Base-by-base conservation (phyloP, 2,888 invertebrate species). In the Lathronympha strigana region DNA sequence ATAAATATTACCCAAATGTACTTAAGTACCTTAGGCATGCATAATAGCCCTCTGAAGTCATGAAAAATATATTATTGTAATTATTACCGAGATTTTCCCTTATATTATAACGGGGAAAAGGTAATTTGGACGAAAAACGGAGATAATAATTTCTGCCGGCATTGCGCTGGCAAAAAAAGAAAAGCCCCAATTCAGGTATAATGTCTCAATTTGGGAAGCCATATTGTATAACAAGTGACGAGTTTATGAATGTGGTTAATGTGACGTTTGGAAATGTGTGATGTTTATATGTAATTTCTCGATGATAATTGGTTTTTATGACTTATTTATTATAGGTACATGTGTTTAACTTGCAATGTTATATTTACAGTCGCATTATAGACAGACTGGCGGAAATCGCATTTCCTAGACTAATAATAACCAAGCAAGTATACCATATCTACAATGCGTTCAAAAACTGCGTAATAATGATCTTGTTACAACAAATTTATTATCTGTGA, bases 51-150 rank as follows among this genome's bases (percentile, higher is more conserved):
- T 9, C 9, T n/a, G 36, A 60, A 17, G 21, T 23, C 43, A 28
- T 38, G 45, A 49, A 19, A 54, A 49, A 36, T 40, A 49, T 43
- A 49, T 45, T 36, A 36, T 17, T 36, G 17, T 31, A 17, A 45
- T 43, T 57, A 28, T 15, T 4, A 36, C 43, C 38, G 28, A 60
- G 45, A 53, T 47, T 63, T 57, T 36, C 45, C 45, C 45, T 38
- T 9, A 58, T 50, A 50, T 63, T 57, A 47, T 36, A 28, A 45
- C 45, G 51, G 51, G 43, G 36, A 25, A 40, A 53, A 53, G 53
- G 53, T 60, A 60, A 60, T 60, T 64, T 21, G 11, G 43, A 13
- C 17, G 54, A 28, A 45, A 60, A 64, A 53, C 47, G 64, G 45
- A 50, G 63, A 19, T 25, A 53, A 60, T 60, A 47, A 64, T 60